Percentiles rank a stretch among this genome's conserved stretches.
Evolutionary conservation across 2,797 vertebrate species (phyloP).

Genomic region (Luscinia luscinia): DNA sequence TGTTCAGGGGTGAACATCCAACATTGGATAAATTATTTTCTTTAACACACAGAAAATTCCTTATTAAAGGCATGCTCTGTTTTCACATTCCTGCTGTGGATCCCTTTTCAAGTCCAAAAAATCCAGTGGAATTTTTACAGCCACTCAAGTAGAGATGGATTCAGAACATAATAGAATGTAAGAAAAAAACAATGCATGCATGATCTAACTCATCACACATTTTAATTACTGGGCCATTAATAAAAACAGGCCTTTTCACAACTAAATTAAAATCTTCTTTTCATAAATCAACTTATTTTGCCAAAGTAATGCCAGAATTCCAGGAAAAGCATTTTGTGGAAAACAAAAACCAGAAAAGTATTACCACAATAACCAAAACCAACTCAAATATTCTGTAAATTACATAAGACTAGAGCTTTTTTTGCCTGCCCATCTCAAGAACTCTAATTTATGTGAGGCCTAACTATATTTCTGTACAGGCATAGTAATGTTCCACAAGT

Average conservation of each 20-base stretch:
- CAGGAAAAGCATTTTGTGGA: neutral
- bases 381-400: neutral
- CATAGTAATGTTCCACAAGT: neutral
- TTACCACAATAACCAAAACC: neutral
- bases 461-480: neutral
- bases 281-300: neutral
- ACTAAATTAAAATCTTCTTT: neutral
- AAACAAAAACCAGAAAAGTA: neutral
- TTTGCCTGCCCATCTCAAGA: neutral
- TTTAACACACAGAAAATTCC: neutral
- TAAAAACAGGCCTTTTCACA: neutral
- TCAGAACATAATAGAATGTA: neutral
- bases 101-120: neutral
- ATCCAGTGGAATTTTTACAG: neutral
- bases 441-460: neutral
- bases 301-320: neutral
- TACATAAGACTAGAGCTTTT: rapidly evolving
- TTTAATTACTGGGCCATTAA: neutral
- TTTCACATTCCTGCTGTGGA: neutral
- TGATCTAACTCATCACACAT: neutral
- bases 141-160: neutral
- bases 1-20: neutral
- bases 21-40: neutral
- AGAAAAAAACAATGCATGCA: neutral
- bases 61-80: neutral